Evolutionary conservation across 1,140 invertebrate species (phyloP).

Genomic region (Heliconius hermathena): DNA sequence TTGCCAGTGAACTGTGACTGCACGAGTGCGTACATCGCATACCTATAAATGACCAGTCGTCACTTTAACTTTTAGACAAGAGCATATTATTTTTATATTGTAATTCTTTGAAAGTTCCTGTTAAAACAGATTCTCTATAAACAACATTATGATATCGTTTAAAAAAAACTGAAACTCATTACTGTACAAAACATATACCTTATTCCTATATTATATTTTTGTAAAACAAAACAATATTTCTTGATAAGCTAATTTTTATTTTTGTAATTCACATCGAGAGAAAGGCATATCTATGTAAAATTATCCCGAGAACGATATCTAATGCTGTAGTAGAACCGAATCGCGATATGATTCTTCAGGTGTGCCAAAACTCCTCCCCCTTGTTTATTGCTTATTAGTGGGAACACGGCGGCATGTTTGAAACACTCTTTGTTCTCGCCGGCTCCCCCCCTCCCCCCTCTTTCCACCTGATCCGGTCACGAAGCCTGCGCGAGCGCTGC

Average conservation of each 20-base stretch:
- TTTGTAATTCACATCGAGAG: background rate
- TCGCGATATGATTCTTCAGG: slow-evolving; percentile 71
- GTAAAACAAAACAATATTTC: no score
- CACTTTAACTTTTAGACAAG: slow-evolving; percentile 10
- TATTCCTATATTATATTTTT: no score
- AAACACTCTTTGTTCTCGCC: slow-evolving; percentile 75
- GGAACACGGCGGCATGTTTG: slow-evolving; percentile 69
- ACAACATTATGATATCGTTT: no score
- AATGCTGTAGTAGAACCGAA: slow-evolving; percentile 27
- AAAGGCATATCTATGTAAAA: background rate
- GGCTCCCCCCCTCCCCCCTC: slow-evolving; percentile 43
- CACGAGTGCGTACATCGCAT: slow-evolving; percentile 24
- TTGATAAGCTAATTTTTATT: no score
- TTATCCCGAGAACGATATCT: slow-evolving; percentile 1
- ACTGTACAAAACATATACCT: no score
- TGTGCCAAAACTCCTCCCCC: slow-evolving; percentile 71
- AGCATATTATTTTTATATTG: background rate
- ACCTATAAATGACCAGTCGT: slow-evolving; percentile 17
- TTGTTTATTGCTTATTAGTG: slow-evolving; percentile 81
- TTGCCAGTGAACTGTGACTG: slow-evolving; percentile 41
- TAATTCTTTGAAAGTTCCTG: no score
- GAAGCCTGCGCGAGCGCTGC: slow-evolving; percentile 62
- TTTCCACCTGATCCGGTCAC: slow-evolving; percentile 55
- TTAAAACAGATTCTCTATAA: no score
- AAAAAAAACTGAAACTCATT: no score